Evolutionary conservation across 2,797 vertebrate genomes (phyloP).

Genomic region (Tauraco hartlaubi): DNA sequence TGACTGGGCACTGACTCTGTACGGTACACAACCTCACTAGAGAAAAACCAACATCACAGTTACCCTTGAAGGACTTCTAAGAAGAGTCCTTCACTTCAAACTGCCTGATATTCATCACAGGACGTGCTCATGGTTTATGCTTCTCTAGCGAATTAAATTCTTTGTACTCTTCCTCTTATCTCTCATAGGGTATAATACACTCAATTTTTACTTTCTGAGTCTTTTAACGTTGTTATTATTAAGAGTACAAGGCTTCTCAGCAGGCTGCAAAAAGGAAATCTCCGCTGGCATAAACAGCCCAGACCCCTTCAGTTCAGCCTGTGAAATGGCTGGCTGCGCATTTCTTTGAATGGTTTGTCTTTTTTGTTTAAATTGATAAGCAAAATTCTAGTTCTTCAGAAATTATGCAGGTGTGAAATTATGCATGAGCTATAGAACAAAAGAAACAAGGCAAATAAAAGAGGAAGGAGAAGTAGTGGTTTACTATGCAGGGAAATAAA

Average conservation of each 20-base stretch:
- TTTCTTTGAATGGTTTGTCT: not conserved
- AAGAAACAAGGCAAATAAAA: not conserved
- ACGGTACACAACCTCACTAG: not conserved
- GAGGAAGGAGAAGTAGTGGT: not conserved
- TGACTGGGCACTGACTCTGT: not conserved
- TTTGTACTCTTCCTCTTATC: not conserved
- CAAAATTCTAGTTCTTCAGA: conserved; percentile 9
- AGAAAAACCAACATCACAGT: not conserved
- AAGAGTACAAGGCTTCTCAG: not conserved
- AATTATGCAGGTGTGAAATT: conserved; percentile 24
- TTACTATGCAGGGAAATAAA: not conserved
- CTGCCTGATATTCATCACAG: not conserved
- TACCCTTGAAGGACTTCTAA: not conserved
- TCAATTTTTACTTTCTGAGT: not conserved
- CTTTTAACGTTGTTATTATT: not conserved
- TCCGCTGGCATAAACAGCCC: not conserved
- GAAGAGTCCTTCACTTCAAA: not conserved
- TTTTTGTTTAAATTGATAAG: conserved; percentile 17
- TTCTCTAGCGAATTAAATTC: not conserved
- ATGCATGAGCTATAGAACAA: conserved; percentile 12
- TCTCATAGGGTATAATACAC: not conserved
- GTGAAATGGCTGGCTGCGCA: not conserved
- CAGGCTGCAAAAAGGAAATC: not conserved
- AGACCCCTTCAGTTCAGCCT: not conserved
- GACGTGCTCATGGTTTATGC: not conserved